Evolutionary conservation across 2,113 vertebrate species (phyloP), one percentile per base, ranked within the genome.

Genomic region (Nicator chloris): DNA sequence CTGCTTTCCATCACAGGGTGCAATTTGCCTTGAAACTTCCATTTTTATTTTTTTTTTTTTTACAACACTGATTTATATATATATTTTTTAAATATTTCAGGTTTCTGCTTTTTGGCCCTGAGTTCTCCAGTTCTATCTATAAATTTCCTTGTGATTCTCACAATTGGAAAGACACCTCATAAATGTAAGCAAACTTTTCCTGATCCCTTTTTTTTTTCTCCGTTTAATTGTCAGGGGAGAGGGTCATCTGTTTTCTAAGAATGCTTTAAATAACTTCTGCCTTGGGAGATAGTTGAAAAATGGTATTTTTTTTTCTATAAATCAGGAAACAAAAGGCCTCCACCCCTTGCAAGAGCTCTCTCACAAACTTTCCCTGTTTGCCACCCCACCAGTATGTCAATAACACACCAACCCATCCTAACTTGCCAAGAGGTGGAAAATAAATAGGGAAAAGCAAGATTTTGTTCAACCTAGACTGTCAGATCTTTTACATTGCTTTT

Each of bases 181-280:
- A 93, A 93, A 71, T 56, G 50, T 73, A 93, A 96, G 88, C 82
- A 95, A 96, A 95, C 33, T 61, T 64, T 95, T 90, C 86, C 77
- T 77, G 63, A 28, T 86, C 50, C 15, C 63, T 77, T 16, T 24
- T 22, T 64, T 56, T 27, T 2, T 27, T 40, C 22, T 24, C 40
- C 49, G 82, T 83, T 68, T 56, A 54, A 92, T 73, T 86, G 71
- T 83, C 24, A 3, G 5, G 39, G 53, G 64, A 73, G 51, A 91
- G 69, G 72, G 84, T 92, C 68, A 88, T 69, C 79, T 92, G 69
- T 95, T 95, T 93, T 95, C 85, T 95, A 96, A 88, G 86, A 88
- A 66, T 37, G 39, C 78, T 93, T 94, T 92, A 93, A 88, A 85
- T 87, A 92, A 91, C 70, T 90, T 76, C 86, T 80, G 81, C 64